Conservation (phyloP, 2,888 invertebrate genomes). For the Chalcis sispes region DNA sequence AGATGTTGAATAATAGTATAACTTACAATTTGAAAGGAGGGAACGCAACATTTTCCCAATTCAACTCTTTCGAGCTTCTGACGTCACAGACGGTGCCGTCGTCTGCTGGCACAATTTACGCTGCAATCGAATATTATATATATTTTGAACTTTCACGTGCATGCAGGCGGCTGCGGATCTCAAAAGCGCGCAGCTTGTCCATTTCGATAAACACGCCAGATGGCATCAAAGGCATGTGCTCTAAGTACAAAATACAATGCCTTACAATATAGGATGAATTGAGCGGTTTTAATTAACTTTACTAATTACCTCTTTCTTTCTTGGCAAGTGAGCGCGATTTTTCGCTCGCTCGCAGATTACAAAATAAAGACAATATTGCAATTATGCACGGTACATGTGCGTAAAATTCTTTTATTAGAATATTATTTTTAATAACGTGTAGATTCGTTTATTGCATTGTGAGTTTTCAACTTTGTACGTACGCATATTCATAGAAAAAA, state of each 20-base stretch:
- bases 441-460: no score
- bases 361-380: constrained; percentile 17
- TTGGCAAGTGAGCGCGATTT: constrained; percentile 21
- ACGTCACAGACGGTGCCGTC: constrained; percentile 49
- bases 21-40: constrained; percentile 69
- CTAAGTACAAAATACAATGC: neutral
- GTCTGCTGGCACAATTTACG: constrained; percentile 18
- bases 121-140: neutral
- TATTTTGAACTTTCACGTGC: neutral
- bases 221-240: constrained; percentile 35
- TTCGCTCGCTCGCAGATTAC: neutral
- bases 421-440: neutral
- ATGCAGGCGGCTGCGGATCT: constrained; percentile 10
- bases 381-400: constrained; percentile 12
- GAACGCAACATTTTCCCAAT: constrained; percentile 69
- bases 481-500: no score
- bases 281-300: constrained; percentile 33
- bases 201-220: constrained; percentile 16
- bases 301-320: constrained; percentile 12
- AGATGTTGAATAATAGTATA: neutral
- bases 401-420: neutral
- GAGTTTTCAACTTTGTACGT: no score
- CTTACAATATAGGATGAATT: neutral
- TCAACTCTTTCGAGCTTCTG: constrained; percentile 33
- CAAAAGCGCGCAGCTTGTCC: constrained; percentile 11